Conservation (phyloP, 2,888 invertebrate species). For the Eupithecia abbreviata region DNA sequence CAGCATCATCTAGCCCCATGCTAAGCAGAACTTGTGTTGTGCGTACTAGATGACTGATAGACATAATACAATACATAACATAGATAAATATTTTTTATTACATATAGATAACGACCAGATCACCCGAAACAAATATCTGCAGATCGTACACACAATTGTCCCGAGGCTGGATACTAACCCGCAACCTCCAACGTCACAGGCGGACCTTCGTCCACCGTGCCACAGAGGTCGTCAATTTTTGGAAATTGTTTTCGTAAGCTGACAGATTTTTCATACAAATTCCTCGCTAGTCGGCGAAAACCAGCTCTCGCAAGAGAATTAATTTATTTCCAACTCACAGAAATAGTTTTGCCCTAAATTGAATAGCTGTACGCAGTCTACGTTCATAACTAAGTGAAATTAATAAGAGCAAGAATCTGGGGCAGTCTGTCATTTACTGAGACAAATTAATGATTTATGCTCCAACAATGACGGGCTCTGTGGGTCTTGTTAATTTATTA, state of each 20-base stretch:
- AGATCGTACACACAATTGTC: too few species aligned
- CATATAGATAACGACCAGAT: too few species aligned
- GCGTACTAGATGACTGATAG: too few species aligned
- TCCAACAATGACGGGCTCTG: slow-evolving; percentile 27
- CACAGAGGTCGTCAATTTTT: too few species aligned
- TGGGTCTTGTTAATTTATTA: slow-evolving; percentile 30
- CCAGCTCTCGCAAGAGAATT: not conserved
- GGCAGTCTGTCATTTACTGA: slow-evolving; percentile 31
- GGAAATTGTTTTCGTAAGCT: not conserved
- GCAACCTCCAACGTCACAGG: too few species aligned
- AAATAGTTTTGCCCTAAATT: not conserved
- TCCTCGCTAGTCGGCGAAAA: not conserved
- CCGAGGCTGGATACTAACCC: too few species aligned
- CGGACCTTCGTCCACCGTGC: too few species aligned
- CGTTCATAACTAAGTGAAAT: slow-evolving; percentile 14
- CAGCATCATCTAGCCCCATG: too few species aligned
- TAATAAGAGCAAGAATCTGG: slow-evolving; percentile 18
- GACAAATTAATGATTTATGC: slow-evolving; percentile 38
- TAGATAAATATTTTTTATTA: too few species aligned
- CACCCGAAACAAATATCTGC: too few species aligned
- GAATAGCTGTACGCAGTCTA: not conserved
- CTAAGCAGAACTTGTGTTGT: too few species aligned
- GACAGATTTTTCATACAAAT: not conserved
- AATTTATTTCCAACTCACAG: not conserved
- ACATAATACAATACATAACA: too few species aligned